These are phyloP conservation scores for Arctia plantaginis DNA, from an alignment of 2,888 invertebrate genomes.

Conservation along the genomic window DNA sequence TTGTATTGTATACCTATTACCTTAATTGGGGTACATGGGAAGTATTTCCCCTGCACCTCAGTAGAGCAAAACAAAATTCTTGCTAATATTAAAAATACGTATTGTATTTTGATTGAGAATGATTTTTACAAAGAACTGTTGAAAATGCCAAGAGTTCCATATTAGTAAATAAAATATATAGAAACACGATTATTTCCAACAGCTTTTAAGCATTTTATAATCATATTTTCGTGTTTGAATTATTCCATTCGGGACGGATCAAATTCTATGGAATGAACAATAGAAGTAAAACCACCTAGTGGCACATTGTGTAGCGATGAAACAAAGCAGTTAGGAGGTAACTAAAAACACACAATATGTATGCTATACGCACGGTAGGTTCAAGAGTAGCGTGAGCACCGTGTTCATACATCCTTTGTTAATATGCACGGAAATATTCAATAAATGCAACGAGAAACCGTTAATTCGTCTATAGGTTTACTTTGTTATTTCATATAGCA, in stretches of 20 bases:
- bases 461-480: slow-evolving; percentile 25
- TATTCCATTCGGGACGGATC: slow-evolving; percentile 48
- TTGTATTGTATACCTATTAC: background rate
- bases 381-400: slow-evolving; percentile 60
- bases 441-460: slow-evolving; percentile 44
- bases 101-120: slow-evolving; percentile 4
- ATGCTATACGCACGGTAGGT: slow-evolving; percentile 59
- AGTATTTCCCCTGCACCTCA: background rate
- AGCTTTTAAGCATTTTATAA: slow-evolving; percentile 32
- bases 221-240: slow-evolving; percentile 43
- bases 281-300: slow-evolving; percentile 48
- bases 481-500: background rate
- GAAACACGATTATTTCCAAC: background rate
- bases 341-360: slow-evolving; percentile 65
- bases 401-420: slow-evolving; percentile 68
- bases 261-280: slow-evolving; percentile 53
- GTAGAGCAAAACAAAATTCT: background rate
- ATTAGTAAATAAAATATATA: slow-evolving; percentile 2
- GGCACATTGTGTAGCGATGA: slow-evolving; percentile 62
- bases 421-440: slow-evolving; percentile 46
- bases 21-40: background rate
- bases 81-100: background rate
- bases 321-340: slow-evolving; percentile 66
- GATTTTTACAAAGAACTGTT: slow-evolving; percentile 12
- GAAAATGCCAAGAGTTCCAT: slow-evolving; percentile 14